These are phyloP conservation scores for Sceloporus tristichus DNA, from an alignment of 2,113 vertebrate genomes.

Conservation along the genomic window DNA sequence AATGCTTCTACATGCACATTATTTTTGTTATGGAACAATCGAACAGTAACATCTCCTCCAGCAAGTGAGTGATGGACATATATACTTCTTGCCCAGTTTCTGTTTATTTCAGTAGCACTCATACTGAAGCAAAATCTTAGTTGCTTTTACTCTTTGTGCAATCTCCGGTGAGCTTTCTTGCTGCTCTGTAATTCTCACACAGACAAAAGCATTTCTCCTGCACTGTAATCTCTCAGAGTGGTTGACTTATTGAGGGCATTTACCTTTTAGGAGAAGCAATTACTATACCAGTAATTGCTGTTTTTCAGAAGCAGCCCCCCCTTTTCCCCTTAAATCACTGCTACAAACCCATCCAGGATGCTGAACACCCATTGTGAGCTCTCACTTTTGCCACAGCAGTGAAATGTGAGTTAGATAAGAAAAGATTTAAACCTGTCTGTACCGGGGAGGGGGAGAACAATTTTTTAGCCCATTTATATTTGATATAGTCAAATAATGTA, in stretches of 20 bases:
- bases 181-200: constrained; percentile 19
- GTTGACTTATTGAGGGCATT: constrained; percentile 32
- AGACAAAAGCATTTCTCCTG: constrained; percentile 8
- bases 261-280: constrained; percentile 46
- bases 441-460: fast-evolving
- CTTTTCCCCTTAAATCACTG: constrained; percentile 38
- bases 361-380: constrained; percentile 24
- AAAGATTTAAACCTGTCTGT: constrained; percentile 21
- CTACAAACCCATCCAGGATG: constrained; percentile 30
- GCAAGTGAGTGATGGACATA: not conserved
- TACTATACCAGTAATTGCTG: constrained; percentile 26
- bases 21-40: not conserved
- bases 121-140: too few species aligned
- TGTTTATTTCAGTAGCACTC: not conserved
- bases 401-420: constrained; percentile 31
- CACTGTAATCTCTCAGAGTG: constrained; percentile 37
- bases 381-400: constrained; percentile 27
- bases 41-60: too few species aligned
- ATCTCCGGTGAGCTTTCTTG: constrained; percentile 1
- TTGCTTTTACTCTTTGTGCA: not conserved
- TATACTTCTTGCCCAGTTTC: not conserved
- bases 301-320: constrained; percentile 30
- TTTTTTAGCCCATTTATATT: constrained; percentile 37
- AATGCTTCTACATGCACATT: not conserved
- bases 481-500: not conserved